Evolutionary conservation across 2,888 invertebrate genomes (phyloP).

Genomic region (Tenthredo amoena): DNA sequence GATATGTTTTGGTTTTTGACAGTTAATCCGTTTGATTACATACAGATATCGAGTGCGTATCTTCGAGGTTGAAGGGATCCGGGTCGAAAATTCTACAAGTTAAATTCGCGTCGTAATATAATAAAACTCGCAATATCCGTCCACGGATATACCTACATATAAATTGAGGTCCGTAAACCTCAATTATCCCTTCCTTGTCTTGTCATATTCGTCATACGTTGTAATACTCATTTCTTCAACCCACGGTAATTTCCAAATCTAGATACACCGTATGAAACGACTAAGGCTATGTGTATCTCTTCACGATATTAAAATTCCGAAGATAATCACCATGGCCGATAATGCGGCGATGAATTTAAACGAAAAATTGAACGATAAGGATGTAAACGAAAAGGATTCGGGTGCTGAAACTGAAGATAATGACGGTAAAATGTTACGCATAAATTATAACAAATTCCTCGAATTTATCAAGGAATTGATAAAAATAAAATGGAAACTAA

Average conservation of each 20-base stretch:
- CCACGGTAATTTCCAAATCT: not conserved
- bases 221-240: not conserved
- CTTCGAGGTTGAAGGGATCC: not conserved
- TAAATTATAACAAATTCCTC: not conserved
- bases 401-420: conserved; percentile 29
- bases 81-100: not conserved
- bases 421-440: not conserved
- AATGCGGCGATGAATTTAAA: not conserved
- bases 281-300: conserved; percentile 26
- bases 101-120: not conserved
- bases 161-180: not conserved
- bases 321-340: conserved; percentile 20
- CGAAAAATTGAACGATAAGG: not conserved
- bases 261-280: conserved; percentile 28
- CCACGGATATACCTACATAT: not conserved
- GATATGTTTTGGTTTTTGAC: not conserved
- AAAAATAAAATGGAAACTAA: not conserved
- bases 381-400: conserved; percentile 5
- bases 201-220: not conserved
- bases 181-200: conserved; percentile 27
- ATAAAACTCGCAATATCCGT: not conserved
- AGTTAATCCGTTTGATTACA: not conserved
- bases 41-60: not conserved
- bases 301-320: not conserved
- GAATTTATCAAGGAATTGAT: not conserved